Evolutionary conservation across 2,797 vertebrate species (phyloP), one percentile per base, ranked within the genome.

Genomic region (Hypotaenidia philippensis): DNA sequence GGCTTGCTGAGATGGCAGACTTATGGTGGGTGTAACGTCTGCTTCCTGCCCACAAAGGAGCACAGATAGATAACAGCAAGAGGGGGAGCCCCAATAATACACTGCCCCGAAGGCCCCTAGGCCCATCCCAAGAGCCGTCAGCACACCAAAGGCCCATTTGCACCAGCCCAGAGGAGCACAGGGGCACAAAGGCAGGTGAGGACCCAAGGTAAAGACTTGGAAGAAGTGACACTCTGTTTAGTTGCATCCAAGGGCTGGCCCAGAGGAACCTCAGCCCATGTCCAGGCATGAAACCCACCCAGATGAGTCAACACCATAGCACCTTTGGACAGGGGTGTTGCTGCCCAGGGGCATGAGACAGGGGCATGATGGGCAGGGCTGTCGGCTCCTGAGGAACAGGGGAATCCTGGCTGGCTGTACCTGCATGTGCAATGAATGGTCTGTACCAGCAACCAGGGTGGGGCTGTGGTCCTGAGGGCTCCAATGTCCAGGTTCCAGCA

Each of bases 401-500:
- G 47, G 27, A 9, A 6, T 31, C 36, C 53, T 5, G 5, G 0
- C 19, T 47, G 36, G 32, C 50, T 47, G 9, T 60, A 0, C 23
- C 10, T 45, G 27, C 8, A n/a, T 56, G 21, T 56, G 21, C 38
- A 45, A 32, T 40, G 38, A 45, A 32, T 45, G 47, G 6, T 66
- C 65, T 59, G 60, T 36, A 53, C 20, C 47, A 31, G 31, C 60
- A 40, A 0, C 18, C 11, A 31, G 11, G 22, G 9, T 17, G 29
- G 27, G 26, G 19, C 34, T 89, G 59, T 53, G 59, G 26, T 11
- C 9, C 32, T 5, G 9, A 12, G 36, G 14, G 21, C 40, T 89
- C 15, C 1, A 4, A n/a, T 21, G 3, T 61, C 21, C 7, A 3
- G 5, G 8, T 60, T 25, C 14, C 9, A 69, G 26, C 11, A n/a